Base-by-base conservation (phyloP, 2,888 invertebrate genomes). In the Plagodis pulveraria region DNA sequence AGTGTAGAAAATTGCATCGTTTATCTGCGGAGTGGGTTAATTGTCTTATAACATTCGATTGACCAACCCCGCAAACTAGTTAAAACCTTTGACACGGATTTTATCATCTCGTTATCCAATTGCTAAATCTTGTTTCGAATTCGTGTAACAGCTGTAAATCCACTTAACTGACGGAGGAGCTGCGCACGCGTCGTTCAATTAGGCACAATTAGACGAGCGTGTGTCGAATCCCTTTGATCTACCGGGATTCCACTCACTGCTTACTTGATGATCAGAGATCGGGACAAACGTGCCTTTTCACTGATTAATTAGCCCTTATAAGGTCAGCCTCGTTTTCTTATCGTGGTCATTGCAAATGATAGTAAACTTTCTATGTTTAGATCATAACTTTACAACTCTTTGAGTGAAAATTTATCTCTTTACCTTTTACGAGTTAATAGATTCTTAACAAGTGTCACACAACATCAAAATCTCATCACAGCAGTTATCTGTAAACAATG, bases 141-240 rank as follows among this genome's bases (percentile, higher is more conserved):
- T 79, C 66, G 67, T 56, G 65, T 61, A 69, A 74, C 84, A 84
- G 86, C 83, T 86, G 87, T 87, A 83, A 84, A 87, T 83, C 81
- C 81, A 83, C 81, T 87, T 83, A 83, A 73, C 63, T 69, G 72
- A 65, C 64, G 65, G 62, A 72, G 71, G 71, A 69, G 73, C 69
- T 79, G 84, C 84, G 85, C 69, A 80, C 76, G 70, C 62, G 69
- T 72, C 72, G 74, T 71, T 77, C 86, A 88, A 91, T 91, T 89
- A 87, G 77, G 74, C 68, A 71, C 87, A 87, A 91, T 91, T 89
- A 89, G 78, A 64, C 64, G 65, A 66, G 69, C 73, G 69, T 70
- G 74, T 66, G 74, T 68, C 73, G 75, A 68, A 66, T 69, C 65
- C 73, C 81, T 87, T 89, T 89, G 86, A 88, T 82, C 76, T 67